Conservation (phyloP, 2,888 invertebrate genomes). For the Mylabris sibirica region DNA sequence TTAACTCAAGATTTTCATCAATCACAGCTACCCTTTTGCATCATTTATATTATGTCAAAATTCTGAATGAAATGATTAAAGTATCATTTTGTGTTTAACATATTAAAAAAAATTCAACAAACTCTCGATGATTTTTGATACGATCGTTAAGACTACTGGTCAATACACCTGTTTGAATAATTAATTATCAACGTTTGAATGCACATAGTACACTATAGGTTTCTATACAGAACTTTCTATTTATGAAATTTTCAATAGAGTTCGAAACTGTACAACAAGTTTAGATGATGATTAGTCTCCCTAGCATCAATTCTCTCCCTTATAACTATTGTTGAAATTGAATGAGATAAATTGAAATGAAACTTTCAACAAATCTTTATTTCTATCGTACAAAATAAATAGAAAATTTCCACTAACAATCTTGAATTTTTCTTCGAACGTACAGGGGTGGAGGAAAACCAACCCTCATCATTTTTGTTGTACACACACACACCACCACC, state of each 20-base stretch:
- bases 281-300: neutral
- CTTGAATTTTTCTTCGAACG: too few species aligned
- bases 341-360: neutral
- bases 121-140: too few species aligned
- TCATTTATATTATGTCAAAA: neutral
- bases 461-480: neutral
- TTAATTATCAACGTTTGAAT: neutral
- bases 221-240: neutral
- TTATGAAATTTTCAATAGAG: constrained; percentile 1
- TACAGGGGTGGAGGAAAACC: neutral
- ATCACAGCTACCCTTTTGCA: neutral
- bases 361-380: neutral
- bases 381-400: too few species aligned
- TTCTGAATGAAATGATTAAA: constrained; percentile 1
- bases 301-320: neutral
- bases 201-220: neutral
- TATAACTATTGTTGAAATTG: neutral
- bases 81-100: neutral
- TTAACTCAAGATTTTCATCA: neutral
- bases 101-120: neutral
- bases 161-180: neutral
- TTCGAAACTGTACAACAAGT: neutral
- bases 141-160: neutral
- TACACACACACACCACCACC: too few species aligned
- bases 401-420: neutral